Evolutionary conservation across 2,113 vertebrate species (phyloP).

Genomic region (Paraplagusia blochii): DNA sequence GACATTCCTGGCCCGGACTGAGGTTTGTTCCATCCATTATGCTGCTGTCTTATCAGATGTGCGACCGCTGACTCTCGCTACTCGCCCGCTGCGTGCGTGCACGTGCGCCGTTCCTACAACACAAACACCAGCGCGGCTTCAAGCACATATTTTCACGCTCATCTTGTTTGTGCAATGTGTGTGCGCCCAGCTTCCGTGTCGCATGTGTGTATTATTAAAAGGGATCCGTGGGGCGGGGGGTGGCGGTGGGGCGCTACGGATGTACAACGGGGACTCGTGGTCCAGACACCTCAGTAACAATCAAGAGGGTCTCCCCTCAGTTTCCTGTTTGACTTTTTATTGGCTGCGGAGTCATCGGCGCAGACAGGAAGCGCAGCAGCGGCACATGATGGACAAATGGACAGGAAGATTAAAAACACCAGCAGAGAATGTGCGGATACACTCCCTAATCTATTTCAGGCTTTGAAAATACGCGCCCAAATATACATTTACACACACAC

Average conservation of each 20-base stretch:
- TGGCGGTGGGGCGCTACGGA: conserved; percentile 41
- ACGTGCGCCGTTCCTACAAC: conserved; percentile 22
- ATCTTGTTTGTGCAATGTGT: conserved; percentile 6
- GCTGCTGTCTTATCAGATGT: conserved; percentile 24
- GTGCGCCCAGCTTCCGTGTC: neutral
- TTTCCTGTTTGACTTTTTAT: conserved; percentile 75
- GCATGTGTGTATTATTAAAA: conserved; percentile 37
- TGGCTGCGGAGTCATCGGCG: conserved; percentile 59
- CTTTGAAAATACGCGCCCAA: conserved; percentile 42
- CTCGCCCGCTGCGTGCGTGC: conserved; percentile 13
- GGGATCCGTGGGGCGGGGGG: no score
- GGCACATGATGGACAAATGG: conserved; percentile 66
- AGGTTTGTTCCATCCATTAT: conserved; percentile 42
- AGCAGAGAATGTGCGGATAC: conserved; percentile 68
- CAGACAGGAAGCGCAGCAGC: conserved; percentile 63
- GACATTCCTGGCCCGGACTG: conserved; percentile 7
- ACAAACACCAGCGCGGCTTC: conserved; percentile 15
- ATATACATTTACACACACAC: conserved; percentile 15
- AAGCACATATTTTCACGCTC: conserved; percentile 9
- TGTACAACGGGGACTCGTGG: conserved; percentile 43
- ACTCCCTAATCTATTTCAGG: conserved; percentile 67
- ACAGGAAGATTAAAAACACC: conserved; percentile 69
- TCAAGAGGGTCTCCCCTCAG: conserved; percentile 58
- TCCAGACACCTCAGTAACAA: conserved; percentile 69
- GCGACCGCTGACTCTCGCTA: conserved; percentile 14